Base-by-base conservation (phyloP, 2,797 vertebrate species). In the Steatocranus sp. region DNA sequence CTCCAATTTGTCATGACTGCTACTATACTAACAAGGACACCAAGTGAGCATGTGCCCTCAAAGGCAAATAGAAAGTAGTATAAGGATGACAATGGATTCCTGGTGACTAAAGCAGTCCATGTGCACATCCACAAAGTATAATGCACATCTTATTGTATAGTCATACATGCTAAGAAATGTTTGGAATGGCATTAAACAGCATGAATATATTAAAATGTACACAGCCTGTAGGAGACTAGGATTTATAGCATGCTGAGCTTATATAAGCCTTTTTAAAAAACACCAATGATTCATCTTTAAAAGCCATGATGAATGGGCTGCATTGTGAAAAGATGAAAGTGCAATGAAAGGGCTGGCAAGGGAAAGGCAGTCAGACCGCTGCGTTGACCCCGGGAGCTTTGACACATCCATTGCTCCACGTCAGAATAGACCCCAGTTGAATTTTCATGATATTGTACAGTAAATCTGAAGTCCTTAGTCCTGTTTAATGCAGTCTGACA, bases 221-320 rank as follows among this genome's bases (percentile, higher is more conserved):
- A 53, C 20, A 56, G 20, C 18, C 23, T 76, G 63, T 78, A 48
- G 75, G 36, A 61, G 66, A 82, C 20, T 48, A 53, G 32, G 83
- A 82, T 90, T 88, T 79, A 80, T 73, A 84, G 49, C 48, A 68
- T 27, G n/a, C 53, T 51, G 41, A 79, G 27, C 70, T 84, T 85
- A 76, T 53, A 48, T 81, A 79, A 80, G 66, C 11, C 48, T 79
- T 76, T 88, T 34, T 0, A 74, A 32, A 75, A 78, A 77, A 78
- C 68, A 85, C 41, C 58, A 77, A 76, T 36, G 46, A 82, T 75
- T 91, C 20, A 81, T 84, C 63, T 79, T 68, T 50, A 81, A 76
- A 80, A 81, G 7, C 41, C 11, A 48, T 38, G 75, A 80, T 84
- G 70, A 86, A 90, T 76, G 53, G 8, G 12, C 8, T 75, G 66